Percentiles rank a stretch among this genome's conserved stretches.
Conservation (phyloP, 37 sponge, comb jelly and placozoan species). For the Geodia barretti region DNA sequence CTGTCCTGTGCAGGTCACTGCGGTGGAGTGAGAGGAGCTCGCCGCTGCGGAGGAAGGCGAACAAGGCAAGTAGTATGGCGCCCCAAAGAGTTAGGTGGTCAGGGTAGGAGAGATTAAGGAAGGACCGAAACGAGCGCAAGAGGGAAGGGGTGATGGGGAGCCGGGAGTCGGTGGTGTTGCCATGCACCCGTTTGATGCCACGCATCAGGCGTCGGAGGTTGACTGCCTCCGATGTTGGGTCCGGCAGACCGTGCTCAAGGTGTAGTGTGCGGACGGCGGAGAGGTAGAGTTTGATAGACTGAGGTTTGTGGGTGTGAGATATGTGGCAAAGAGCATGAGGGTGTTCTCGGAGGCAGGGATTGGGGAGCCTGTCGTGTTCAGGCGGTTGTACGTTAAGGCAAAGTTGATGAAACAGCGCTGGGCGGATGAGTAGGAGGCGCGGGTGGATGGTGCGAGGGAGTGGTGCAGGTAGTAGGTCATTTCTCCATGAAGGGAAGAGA, state of each 20-base stretch:
- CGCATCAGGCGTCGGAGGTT: not conserved
- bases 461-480: not conserved
- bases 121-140: not conserved
- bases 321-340: not conserved
- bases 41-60: not conserved
- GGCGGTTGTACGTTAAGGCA: not conserved
- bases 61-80: constrained; percentile 15
- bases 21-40: not conserved
- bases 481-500: not conserved
- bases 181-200: not conserved
- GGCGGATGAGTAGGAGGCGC: not conserved
- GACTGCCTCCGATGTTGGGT: not conserved
- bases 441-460: not conserved
- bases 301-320: not conserved
- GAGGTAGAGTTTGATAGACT: constrained; percentile 1
- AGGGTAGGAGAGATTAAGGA: not conserved
- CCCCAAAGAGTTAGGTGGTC: constrained; percentile 2
- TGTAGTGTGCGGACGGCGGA: constrained; percentile 4
- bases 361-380: not conserved
- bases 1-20: too few relatives aligned
- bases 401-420: not conserved
- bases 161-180: not conserved
- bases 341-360: constrained; percentile 13
- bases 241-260: constrained; percentile 5
- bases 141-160: constrained; percentile 1